Percentiles rank a stretch among this genome's conserved stretches.
Evolutionary conservation across 2,888 invertebrate genomes (phyloP).

Genomic region (Lithophane semibrunnea): DNA sequence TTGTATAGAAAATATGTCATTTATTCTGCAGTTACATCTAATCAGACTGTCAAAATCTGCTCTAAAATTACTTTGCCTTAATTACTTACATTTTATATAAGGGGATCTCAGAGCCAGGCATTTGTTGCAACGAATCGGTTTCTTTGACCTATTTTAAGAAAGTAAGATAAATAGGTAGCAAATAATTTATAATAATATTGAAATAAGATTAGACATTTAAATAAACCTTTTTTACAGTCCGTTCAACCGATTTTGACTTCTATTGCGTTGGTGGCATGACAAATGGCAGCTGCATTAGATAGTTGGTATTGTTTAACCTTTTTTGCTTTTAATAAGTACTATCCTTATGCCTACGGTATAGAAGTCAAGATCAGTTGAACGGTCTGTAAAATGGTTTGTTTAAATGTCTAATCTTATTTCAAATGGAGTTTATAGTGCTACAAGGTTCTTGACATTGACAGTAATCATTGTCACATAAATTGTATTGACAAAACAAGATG

Average conservation of each 20-base stretch:
- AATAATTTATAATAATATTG: too few relatives aligned
- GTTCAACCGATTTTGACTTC: too few relatives aligned
- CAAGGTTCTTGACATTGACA: not conserved
- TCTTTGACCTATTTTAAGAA: slow-evolving; percentile 77
- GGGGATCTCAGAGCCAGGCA: slow-evolving; percentile 57
- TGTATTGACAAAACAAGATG: not conserved
- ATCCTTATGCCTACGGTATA: too few relatives aligned
- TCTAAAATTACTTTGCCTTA: not conserved
- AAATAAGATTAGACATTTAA: too few relatives aligned
- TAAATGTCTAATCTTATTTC: too few relatives aligned
- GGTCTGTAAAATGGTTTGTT: too few relatives aligned
- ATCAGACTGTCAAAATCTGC: not conserved
- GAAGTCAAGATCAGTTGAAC: too few relatives aligned
- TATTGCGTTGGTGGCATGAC: too few relatives aligned
- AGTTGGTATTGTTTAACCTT: too few relatives aligned
- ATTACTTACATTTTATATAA: slow-evolving; percentile 73
- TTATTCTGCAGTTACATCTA: not conserved
- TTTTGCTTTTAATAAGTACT: too few relatives aligned
- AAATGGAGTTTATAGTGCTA: not conserved
- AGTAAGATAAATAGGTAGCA: not conserved
- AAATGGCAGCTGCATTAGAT: too few relatives aligned
- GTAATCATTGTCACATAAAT: not conserved
- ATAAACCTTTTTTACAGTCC: too few relatives aligned
- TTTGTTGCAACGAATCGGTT: slow-evolving; percentile 72
- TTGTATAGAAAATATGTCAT: not conserved